These are phyloP conservation scores for Pseudocheirus occidentalis DNA, from an alignment of 2,797 vertebrate genomes.

Conservation along the genomic window DNA sequence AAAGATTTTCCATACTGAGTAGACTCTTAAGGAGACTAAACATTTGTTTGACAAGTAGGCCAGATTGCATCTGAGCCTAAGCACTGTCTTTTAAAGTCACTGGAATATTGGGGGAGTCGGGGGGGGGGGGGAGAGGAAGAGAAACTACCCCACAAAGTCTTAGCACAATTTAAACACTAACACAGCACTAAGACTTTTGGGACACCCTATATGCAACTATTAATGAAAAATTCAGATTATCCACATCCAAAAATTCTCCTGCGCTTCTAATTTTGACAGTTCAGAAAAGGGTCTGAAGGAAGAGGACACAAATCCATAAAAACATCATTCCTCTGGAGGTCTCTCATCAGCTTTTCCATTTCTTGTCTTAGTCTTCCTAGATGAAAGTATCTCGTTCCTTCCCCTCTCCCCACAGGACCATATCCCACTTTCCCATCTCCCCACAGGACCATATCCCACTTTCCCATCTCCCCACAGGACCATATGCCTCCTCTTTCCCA, in stretches of 20 bases:
- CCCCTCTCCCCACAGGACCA: not conserved
- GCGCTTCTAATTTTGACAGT: not conserved
- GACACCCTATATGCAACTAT: not conserved
- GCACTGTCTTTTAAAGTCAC: not conserved
- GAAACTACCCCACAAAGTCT: not conserved
- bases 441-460: not conserved
- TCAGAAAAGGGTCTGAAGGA: not conserved
- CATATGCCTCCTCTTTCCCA: too few relatives aligned
- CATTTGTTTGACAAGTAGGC: too few relatives aligned
- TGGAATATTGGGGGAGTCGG: not conserved
- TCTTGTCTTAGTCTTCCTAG: not conserved
- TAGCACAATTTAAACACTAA: not conserved
- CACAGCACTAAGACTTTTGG: not conserved
- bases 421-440: not conserved
- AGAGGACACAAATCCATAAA: not conserved
- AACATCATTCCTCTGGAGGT: not conserved
- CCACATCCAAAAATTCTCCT: not conserved
- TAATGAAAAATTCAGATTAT: not conserved
- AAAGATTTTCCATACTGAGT: too few relatives aligned
- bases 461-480: not conserved
- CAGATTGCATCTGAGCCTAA: too few relatives aligned
- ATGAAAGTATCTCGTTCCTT: not conserved
- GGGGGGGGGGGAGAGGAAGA: not conserved
- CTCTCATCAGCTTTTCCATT: not conserved
- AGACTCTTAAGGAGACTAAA: too few relatives aligned